These are phyloP conservation scores for Holothuria glaberrima DNA, from an alignment of 35 echinoderm and acorn worm species.

Conservation along the genomic window DNA sequence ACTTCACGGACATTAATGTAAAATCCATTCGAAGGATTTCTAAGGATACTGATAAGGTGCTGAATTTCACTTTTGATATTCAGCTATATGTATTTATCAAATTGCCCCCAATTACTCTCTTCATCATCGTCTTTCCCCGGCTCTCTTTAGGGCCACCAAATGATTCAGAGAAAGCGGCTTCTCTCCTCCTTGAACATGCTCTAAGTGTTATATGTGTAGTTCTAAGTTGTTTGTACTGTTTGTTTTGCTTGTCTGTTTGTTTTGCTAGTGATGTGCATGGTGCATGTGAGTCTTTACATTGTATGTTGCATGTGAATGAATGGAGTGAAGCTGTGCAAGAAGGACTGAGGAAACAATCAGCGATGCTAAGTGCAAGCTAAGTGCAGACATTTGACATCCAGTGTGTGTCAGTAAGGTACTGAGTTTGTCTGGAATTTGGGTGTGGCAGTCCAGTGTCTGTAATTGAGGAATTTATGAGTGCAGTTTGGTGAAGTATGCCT, in stretches of 20 bases:
- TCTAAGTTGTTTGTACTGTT: neutral
- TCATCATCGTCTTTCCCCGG: conserved; percentile 34
- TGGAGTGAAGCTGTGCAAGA: neutral
- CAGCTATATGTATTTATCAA: too few species aligned
- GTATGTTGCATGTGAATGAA: neutral
- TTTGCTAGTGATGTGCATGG: neutral
- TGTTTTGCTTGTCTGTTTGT: conserved; percentile 13
- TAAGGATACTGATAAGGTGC: too few species aligned
- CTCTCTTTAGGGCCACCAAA: conserved; percentile 55
- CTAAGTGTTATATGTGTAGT: conserved; percentile 5
- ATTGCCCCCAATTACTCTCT: conserved; percentile 20
- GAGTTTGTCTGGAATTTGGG: too few species aligned
- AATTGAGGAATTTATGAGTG: too few species aligned
- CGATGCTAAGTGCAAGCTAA: too few species aligned
- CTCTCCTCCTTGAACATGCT: conserved; percentile 2
- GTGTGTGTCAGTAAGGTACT: too few species aligned
- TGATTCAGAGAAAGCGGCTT: conserved; percentile 16
- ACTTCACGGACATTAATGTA: neutral
- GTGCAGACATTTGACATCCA: too few species aligned
- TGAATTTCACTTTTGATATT: too few species aligned
- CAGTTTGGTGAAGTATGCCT: too few species aligned
- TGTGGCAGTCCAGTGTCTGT: too few species aligned
- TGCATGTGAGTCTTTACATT: neutral
- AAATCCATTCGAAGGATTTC: too few species aligned
- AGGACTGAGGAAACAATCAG: too few species aligned